phyloP scores from a whole-genome alignment of 1,140 invertebrate species.

The Drosophila rufa region DNA sequence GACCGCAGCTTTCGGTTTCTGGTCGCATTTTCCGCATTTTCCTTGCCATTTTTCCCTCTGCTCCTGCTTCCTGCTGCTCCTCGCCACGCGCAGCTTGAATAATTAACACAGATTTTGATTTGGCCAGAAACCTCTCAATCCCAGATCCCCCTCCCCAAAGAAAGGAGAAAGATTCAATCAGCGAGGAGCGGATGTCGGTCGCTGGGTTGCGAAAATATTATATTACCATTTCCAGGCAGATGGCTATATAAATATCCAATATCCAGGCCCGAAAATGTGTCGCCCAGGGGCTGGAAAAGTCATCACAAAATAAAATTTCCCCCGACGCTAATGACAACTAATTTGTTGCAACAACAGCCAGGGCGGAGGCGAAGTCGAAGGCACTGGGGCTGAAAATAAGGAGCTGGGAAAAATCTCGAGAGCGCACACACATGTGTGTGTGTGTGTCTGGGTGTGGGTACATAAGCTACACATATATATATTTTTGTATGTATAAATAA shows the following conservation, averaged over 20 bases:
- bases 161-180: constrained; percentile 33
- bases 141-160: not conserved
- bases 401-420: constrained; percentile 39
- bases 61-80: not conserved
- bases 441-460: not conserved
- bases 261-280: constrained; percentile 42
- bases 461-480: not conserved
- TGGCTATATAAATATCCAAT: constrained; percentile 42
- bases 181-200: constrained; percentile 6
- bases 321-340: constrained; percentile 79
- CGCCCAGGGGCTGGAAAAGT: constrained; percentile 53
- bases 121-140: constrained; percentile 11
- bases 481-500: constrained; percentile 42
- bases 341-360: constrained; percentile 59
- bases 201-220: constrained; percentile 14
- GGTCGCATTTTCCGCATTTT: constrained; percentile 46
- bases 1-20: constrained; percentile 59
- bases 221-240: constrained; percentile 40
- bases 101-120: constrained; percentile 74
- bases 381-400: constrained; percentile 9
- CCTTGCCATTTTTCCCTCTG: too few species aligned
- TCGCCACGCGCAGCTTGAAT: constrained; percentile 48
- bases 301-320: constrained; percentile 81
- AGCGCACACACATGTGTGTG: constrained; percentile 9
- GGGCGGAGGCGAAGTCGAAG: not conserved